A percentile compares a stretch with the other conserved stretches of the same genome.
Conservation (phyloP, 2,888 invertebrate species). For the Antheraea yamamai region DNA sequence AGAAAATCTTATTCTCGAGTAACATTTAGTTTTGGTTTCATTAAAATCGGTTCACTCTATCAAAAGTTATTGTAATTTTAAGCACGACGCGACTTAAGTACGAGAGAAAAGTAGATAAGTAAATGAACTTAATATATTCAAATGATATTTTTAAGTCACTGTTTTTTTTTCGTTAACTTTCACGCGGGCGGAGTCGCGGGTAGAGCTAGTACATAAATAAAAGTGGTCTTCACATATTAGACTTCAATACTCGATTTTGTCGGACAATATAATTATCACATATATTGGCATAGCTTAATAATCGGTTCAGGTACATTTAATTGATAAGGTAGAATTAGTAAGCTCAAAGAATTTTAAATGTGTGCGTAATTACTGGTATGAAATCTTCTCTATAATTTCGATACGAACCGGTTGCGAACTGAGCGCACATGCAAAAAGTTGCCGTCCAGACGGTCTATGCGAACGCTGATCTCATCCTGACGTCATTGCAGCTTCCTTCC, state of each 20-base stretch:
- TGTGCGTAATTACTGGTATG: constrained; percentile 3
- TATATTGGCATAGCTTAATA: background rate
- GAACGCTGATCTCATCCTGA: constrained; percentile 58
- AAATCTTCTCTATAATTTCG: constrained; percentile 9
- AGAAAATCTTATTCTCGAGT: no score
- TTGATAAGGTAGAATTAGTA: background rate
- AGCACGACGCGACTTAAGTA: no score
- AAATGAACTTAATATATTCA: no score
- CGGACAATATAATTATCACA: background rate
- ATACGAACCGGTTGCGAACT: constrained; percentile 12
- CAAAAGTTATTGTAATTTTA: no score
- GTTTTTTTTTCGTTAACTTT: no score
- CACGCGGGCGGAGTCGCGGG: no score
- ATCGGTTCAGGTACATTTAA: background rate
- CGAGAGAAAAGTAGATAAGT: no score
- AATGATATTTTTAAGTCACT: no score
- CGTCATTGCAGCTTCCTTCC: constrained; percentile 64
- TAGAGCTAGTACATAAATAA: background rate
- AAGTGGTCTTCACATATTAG: background rate
- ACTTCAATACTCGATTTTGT: no score
- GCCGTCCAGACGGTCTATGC: constrained; percentile 41
- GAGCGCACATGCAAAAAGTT: constrained; percentile 27
- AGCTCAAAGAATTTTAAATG: background rate
- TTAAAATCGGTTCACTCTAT: no score
- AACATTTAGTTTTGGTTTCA: no score